Conservation (phyloP, 2,888 invertebrate species). For the Caradrina kadenii region DNA sequence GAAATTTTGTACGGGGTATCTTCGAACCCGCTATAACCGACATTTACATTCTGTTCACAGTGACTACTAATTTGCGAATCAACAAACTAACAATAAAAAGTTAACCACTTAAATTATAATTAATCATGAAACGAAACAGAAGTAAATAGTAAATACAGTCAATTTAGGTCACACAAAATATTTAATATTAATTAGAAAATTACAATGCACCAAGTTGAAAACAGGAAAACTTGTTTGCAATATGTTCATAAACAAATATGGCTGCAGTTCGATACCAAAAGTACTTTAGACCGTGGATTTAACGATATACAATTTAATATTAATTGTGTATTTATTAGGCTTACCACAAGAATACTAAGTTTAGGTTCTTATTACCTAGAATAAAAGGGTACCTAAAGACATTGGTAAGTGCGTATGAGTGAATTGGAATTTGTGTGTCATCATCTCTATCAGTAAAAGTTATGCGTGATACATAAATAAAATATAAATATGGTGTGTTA, state of each 20-base stretch:
- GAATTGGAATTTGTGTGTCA: no score
- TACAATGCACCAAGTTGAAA: conserved; percentile 68
- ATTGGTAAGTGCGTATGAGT: no score
- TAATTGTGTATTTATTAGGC: conserved; percentile 11
- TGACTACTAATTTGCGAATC: no score
- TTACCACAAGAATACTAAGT: conserved; percentile 1
- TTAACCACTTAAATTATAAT: no score
- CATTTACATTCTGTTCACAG: no score
- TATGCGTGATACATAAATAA: no score
- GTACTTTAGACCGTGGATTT: conserved; percentile 25
- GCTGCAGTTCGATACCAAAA: conserved; percentile 28
- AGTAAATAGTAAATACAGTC: conserved; percentile 53
- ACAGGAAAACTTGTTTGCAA: conserved; percentile 75
- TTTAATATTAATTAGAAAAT: conserved; percentile 60
- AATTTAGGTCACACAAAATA: conserved; percentile 60
- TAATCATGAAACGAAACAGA: conserved; percentile 8
- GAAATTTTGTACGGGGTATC: no score
- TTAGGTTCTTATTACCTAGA: background rate
- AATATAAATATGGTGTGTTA: no score
- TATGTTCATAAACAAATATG: conserved; percentile 36
- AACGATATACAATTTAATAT: conserved; percentile 9
- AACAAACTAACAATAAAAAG: no score
- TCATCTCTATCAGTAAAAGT: no score
- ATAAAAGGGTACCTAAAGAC: no score
- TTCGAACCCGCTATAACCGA: no score